Conservation (phyloP, 92 coral and sea anemone genomes). For the Porites lobata region DNA sequence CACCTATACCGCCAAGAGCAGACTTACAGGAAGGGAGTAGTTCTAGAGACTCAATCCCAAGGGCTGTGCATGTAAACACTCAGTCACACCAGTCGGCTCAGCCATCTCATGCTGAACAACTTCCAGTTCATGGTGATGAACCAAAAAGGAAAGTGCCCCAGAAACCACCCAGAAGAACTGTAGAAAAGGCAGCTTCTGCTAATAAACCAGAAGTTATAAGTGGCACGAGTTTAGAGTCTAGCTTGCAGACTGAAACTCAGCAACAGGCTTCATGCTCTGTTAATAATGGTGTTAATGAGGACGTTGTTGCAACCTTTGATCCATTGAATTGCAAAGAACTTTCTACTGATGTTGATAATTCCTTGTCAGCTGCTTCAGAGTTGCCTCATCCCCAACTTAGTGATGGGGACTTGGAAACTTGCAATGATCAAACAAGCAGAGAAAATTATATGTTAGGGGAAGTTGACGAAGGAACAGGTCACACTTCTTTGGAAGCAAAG, state of each 20-base stretch:
- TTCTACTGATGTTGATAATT: not conserved
- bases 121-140: not conserved
- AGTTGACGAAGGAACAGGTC: not conserved
- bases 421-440: not conserved
- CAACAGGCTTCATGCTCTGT: not conserved
- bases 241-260: not conserved
- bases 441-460: slow-evolving; percentile 19
- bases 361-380: not conserved
- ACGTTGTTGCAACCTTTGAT: not conserved
- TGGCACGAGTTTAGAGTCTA: not conserved
- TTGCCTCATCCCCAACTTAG: not conserved
- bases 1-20: slow-evolving; percentile 94
- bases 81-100: not conserved
- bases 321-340: not conserved
- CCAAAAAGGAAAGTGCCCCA: slow-evolving; percentile 24
- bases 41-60: not conserved
- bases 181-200: not conserved
- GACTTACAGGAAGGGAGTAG: slow-evolving; percentile 70
- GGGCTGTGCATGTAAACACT: not conserved
- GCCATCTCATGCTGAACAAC: not conserved
- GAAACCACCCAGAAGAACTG: slow-evolving; percentile 44
- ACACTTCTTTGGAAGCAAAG: slow-evolving; percentile 1
- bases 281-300: not conserved
- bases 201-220: not conserved
- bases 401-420: not conserved